Conservation (phyloP, 2,113 vertebrate genomes). For the Corvus cornix region DNA sequence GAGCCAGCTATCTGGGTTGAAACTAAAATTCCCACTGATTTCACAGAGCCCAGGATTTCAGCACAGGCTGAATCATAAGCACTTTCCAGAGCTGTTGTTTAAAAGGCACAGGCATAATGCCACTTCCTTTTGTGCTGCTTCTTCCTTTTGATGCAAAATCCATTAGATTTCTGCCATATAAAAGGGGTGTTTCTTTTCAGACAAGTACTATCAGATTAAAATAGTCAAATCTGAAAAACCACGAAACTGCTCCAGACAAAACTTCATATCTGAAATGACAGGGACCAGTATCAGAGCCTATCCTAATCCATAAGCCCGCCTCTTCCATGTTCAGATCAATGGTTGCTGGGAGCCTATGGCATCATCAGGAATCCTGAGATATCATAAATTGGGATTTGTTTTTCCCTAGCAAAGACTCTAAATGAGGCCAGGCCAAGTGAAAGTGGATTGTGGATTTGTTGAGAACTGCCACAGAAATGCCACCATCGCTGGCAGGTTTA, state of each 20-base stretch:
- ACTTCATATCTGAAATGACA: rapidly evolving
- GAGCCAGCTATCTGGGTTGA: background rate
- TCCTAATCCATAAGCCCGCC: background rate
- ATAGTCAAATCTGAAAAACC: background rate
- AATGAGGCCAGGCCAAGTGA: background rate
- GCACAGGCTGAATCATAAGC: constrained; percentile 25
- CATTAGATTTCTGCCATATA: background rate
- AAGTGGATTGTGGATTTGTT: background rate
- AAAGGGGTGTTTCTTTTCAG: background rate
- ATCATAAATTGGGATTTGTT: background rate
- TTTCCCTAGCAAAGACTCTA: background rate
- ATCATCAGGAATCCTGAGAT: background rate
- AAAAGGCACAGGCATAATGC: background rate
- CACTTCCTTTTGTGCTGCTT: background rate
- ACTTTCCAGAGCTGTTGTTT: background rate
- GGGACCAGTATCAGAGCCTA: background rate
- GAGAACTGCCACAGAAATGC: background rate
- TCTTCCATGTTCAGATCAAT: background rate
- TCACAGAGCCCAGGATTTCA: background rate
- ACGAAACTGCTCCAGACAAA: background rate
- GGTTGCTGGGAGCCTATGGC: background rate
- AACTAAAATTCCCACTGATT: background rate
- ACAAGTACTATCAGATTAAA: background rate
- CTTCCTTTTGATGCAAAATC: background rate
- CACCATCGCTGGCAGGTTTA: background rate